Evolutionary conservation across 2,113 vertebrate species (phyloP), one percentile per base, ranked within the genome.

Genomic region (Empidonax traillii): DNA sequence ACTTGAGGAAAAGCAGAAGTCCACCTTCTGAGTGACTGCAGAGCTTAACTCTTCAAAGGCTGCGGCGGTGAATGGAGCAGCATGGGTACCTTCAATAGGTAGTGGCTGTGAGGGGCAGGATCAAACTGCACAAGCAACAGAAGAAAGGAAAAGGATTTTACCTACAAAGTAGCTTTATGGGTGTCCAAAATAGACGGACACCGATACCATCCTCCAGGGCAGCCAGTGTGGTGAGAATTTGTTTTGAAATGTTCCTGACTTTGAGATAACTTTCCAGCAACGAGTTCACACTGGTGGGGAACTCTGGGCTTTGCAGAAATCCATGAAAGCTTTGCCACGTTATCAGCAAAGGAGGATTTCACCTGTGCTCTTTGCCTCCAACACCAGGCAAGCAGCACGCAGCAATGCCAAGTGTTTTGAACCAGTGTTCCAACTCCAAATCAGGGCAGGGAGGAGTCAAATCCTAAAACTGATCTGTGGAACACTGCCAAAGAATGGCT

Each of bases 1-100:
- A 98, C 98, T 97, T 98, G 96, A 97, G 96, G 97, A 98, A 98
- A 97, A 97, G 97, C 97, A 87, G 95, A 97, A 93, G 97, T 97
- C 97, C 96, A 97, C 89, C 96, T 96, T 96, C 90, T 93, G 94
- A 72, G 62, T 69, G 97, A 94, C 95, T 96, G 94, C 66, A 58
- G 93, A 97, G 96, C 92, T 97, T 98, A 98, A 97, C 95, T 95
- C 97, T 96, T 98, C 96, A 92, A 96, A 95, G 94, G 79, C 93
- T 78, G 86, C 31, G 6, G 85, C 21, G 43, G 55, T 90, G 71
- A 95, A 94, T 89, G 95, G 59, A 96, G 80, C 65, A 90, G 78
- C 63, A 15, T 63, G 96, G 2, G 31, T 27, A 21, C 67, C 86
- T 91, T 96, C 96, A 93, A 85, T 79, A 82, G 94, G 90, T 20